A percentile compares a stretch with the other conserved stretches of the same genome.
Evolutionary conservation across 2,113 vertebrate genomes (phyloP).

Genomic region (Phalacrocorax carbo): DNA sequence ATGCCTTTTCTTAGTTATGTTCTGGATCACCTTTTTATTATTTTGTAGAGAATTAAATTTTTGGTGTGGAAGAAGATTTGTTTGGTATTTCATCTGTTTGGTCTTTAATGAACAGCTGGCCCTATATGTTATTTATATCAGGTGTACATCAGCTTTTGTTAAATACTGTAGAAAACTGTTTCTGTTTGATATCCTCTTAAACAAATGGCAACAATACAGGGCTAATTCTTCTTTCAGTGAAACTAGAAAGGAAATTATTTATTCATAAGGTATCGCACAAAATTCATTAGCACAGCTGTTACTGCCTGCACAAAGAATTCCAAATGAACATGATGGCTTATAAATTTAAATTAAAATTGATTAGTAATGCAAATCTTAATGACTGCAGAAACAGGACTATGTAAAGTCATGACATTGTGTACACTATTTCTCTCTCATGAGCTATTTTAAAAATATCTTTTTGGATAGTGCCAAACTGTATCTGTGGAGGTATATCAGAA

Average conservation of each 20-base stretch:
- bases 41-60: neutral
- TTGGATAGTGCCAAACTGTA: neutral
- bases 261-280: constrained; percentile 50
- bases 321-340: constrained; percentile 50
- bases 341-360: constrained; percentile 70
- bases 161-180: neutral
- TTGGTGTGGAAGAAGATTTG: neutral
- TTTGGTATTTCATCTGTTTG: neutral
- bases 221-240: neutral
- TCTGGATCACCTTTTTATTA: neutral
- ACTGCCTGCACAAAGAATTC: constrained; percentile 53
- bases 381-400: constrained; percentile 11
- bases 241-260: constrained; percentile 42
- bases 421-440: neutral
- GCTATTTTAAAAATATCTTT: neutral
- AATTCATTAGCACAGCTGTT: constrained; percentile 69
- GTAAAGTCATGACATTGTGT: constrained; percentile 37
- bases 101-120: neutral
- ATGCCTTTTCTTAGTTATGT: neutral
- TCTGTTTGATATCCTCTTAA: neutral
- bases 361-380: constrained; percentile 61
- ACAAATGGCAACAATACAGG: neutral
- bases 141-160: neutral
- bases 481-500: neutral
- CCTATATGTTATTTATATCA: neutral